These are phyloP conservation scores for Telenomus remus DNA, from an alignment of 1,140 invertebrate genomes.

Conservation along the genomic window DNA sequence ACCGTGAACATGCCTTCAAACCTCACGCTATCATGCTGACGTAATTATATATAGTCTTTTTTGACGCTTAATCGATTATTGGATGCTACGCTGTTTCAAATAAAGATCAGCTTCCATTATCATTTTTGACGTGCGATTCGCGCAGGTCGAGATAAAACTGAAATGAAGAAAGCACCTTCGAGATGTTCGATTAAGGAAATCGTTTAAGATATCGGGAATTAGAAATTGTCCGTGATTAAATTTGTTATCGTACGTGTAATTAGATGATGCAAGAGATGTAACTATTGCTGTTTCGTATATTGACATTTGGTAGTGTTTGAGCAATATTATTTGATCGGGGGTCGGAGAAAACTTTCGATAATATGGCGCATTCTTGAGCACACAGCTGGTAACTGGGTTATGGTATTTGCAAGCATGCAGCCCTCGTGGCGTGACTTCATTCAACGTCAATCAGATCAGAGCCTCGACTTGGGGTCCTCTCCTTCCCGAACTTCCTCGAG, in stretches of 20 bases:
- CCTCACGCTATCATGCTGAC: conserved; percentile 54
- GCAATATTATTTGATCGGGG: conserved; percentile 3
- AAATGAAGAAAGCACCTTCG: too few relatives aligned
- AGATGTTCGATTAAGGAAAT: too few relatives aligned
- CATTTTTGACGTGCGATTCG: neutral
- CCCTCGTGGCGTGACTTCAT: conserved; percentile 51
- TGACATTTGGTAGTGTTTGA: conserved; percentile 6
- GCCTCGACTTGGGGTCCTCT: conserved; percentile 11
- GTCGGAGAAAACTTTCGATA: conserved; percentile 33
- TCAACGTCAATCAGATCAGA: conserved; percentile 40
- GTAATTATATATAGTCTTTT: conserved; percentile 54
- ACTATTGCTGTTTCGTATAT: conserved; percentile 2
- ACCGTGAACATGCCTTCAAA: conserved; percentile 44
- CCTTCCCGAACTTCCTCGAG: conserved; percentile 27
- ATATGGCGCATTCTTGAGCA: conserved; percentile 49
- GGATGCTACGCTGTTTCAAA: conserved; percentile 5
- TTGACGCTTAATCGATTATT: conserved; percentile 46
- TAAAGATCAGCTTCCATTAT: conserved; percentile 9
- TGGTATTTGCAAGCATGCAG: conserved; percentile 56
- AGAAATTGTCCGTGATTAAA: too few relatives aligned
- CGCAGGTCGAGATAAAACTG: too few relatives aligned
- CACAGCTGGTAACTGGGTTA: conserved; percentile 54
- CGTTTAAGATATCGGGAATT: too few relatives aligned
- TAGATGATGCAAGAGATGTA: neutral
- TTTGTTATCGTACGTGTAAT: too few relatives aligned